These are phyloP conservation scores for Gambusia affinis DNA, from an alignment of 2,113 vertebrate species.

Conservation along the genomic window DNA sequence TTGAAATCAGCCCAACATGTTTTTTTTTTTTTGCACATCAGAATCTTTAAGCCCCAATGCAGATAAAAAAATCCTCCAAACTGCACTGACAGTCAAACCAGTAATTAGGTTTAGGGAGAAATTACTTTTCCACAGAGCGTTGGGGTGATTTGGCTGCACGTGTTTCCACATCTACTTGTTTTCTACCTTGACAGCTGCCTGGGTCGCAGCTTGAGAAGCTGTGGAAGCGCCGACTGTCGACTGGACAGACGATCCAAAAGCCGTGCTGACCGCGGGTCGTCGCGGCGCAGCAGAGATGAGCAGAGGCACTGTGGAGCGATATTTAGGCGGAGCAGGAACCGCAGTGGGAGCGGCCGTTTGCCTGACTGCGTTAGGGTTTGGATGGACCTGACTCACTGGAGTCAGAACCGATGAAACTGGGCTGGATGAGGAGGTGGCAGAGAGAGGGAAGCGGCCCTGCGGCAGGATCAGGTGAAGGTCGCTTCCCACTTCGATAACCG, in stretches of 20 bases:
- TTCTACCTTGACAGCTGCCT: conserved; percentile 57
- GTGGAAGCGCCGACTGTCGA: not conserved
- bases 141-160: too few species aligned
- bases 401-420: conserved; percentile 49
- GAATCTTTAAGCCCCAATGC: too few species aligned
- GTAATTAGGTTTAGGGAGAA: too few species aligned
- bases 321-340: conserved; percentile 17
- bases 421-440: conserved; percentile 42
- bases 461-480: conserved; percentile 79
- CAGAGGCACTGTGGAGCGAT: conserved; percentile 35
- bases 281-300: conserved; percentile 45
- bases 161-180: not conserved
- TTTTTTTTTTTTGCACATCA: too few species aligned
- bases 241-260: conserved; percentile 2
- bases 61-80: too few species aligned
- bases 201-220: conserved; percentile 22
- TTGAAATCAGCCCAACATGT: too few species aligned
- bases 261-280: conserved; percentile 18
- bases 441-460: conserved; percentile 63
- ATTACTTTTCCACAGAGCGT: too few species aligned
- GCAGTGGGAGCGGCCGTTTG: conserved; percentile 1
- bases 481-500: conserved; percentile 69
- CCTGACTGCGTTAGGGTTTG: not conserved
- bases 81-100: too few species aligned
- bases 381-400: conserved; percentile 39